Base-by-base conservation (phyloP, 1,140 invertebrate genomes). In the Polyergus mexicanus region DNA sequence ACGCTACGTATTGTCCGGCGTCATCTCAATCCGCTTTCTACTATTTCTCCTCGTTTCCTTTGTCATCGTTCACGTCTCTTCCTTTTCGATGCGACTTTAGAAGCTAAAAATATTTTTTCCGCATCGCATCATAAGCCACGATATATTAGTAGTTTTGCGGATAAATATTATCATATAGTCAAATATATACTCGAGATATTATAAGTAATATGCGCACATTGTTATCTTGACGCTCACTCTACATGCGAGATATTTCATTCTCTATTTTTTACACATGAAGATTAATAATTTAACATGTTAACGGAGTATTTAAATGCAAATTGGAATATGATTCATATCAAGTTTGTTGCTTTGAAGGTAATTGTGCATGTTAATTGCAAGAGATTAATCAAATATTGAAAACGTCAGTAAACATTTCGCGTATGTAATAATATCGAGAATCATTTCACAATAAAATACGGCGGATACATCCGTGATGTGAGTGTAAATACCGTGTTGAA, bases 351-450 rank as follows among this genome's bases (percentile, higher is more conserved):
- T 83, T 72, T 83, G 78, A 62, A 60, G 54, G 51, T 74, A 74
- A 60, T 83, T 74, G 68, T 60, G 54, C 54, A 74, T 58, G 68
- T 62, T 83, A 83, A 83, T 83, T 83, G 58, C 68, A 60, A 38
- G 25, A 38, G 28, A 83, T 83, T 83, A 60, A 83, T 83, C 78
- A 83, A 83, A 83, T 60, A 83, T 60, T 28, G 78, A 74, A 83
- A 74, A 83, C 4, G 68, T 74, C 68, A 35, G 41, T 60, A 83
- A 83, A 83, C 54, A 60, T 35, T 60, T 72, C 22, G 54, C 54
- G 38, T 62, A 22, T 83, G 62, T 69, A 76, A 87, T 87, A 87
- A 84, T 87, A 84, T 88, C 76, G 44, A 80, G 56, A 86, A 68
- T 68, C 25, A 11, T 62, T 66, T 81, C 58, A 35, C 76, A 65